Conservation (phyloP, 2,888 invertebrate species). For the Lysandra bellargus region DNA sequence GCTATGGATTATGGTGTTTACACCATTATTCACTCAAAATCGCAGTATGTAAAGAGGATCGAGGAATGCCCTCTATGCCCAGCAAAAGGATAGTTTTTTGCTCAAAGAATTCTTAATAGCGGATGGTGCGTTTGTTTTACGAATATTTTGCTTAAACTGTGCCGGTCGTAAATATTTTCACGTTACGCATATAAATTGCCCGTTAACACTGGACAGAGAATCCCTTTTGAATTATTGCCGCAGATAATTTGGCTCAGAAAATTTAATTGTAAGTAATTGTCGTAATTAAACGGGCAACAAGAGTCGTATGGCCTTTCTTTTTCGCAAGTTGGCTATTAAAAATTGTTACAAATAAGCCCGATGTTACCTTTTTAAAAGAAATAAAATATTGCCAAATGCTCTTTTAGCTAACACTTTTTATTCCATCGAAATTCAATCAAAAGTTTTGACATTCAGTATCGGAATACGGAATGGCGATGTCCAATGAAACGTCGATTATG, state of each 20-base stretch:
- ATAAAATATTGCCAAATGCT: not conserved
- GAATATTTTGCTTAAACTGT: not conserved
- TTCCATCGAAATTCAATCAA: slow-evolving; percentile 30
- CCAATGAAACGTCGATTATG: slow-evolving; percentile 30
- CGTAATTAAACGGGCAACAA: not conserved
- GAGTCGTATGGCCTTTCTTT: not conserved
- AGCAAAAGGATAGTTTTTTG: not conserved
- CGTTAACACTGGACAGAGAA: slow-evolving; percentile 20
- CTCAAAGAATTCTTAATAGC: not conserved
- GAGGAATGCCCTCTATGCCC: not conserved
- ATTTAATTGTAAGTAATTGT: slow-evolving; percentile 25
- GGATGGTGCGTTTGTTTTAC: not conserved
- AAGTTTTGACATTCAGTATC: slow-evolving; percentile 31
- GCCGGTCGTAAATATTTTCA: slow-evolving; percentile 7
- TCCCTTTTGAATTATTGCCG: slow-evolving; percentile 27
- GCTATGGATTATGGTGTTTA: not conserved
- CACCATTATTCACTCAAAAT: not conserved
- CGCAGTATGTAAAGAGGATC: not conserved
- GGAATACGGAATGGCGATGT: slow-evolving; percentile 15
- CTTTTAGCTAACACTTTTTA: not conserved
- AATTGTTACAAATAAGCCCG: not conserved
- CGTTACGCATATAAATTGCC: slow-evolving; percentile 25
- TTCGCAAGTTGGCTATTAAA: not conserved
- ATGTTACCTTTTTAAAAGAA: not conserved
- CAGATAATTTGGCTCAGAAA: slow-evolving; percentile 14